Evolutionary conservation across 2,888 invertebrate genomes (phyloP).

Genomic region (Syritta pipiens): DNA sequence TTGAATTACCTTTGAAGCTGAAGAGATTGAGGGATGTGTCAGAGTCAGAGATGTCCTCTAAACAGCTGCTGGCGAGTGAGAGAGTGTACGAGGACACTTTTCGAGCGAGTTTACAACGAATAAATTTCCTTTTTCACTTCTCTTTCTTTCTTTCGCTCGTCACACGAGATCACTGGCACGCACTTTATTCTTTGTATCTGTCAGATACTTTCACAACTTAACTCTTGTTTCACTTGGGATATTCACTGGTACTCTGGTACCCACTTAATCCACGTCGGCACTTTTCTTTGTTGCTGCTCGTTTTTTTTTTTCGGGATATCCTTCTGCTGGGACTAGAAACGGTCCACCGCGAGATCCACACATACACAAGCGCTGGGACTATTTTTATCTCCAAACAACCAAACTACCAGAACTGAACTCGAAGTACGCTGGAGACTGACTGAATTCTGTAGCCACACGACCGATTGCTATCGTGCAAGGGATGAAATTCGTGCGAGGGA

Average conservation of each 20-base stretch:
- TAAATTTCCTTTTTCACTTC: not conserved
- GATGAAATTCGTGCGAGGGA: constrained; percentile 47
- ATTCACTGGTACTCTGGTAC: constrained; percentile 15
- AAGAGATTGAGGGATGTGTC: constrained; percentile 47
- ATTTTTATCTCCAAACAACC: constrained; percentile 17
- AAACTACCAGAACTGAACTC: constrained; percentile 62
- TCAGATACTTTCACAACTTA: constrained; percentile 42
- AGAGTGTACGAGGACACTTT: not conserved
- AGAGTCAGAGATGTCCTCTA: constrained; percentile 48
- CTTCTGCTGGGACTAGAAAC: constrained; percentile 24
- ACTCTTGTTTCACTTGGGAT: constrained; percentile 30
- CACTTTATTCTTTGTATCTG: constrained; percentile 37
- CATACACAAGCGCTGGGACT: constrained; percentile 2
- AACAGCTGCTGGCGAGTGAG: constrained; percentile 37
- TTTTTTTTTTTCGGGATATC: constrained; percentile 14
- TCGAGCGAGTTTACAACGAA: constrained; percentile 2
- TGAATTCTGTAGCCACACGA: constrained; percentile 48
- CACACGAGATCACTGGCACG: not conserved
- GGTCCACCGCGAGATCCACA: constrained; percentile 35
- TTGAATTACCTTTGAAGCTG: constrained; percentile 56
- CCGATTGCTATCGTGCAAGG: constrained; percentile 35
- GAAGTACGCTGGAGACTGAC: constrained; percentile 66
- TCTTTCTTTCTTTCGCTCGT: constrained; percentile 6
- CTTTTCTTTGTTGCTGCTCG: not conserved
- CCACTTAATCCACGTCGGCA: constrained; percentile 30